Conservation (phyloP, 2,888 invertebrate genomes). For the Habrosyne pyritoides region DNA sequence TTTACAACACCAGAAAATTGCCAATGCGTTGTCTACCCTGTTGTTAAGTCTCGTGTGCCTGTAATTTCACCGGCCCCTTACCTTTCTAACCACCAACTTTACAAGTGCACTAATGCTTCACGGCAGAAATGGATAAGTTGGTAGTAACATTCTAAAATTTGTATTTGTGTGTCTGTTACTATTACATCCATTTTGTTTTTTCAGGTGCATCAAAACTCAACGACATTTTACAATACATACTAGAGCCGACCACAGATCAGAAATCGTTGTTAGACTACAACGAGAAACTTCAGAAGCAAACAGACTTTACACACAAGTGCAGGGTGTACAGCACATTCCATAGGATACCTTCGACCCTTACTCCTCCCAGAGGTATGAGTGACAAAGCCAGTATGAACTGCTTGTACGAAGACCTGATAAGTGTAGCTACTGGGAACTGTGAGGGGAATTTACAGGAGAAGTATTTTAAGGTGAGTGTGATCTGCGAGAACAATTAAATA, state of each 20-base stretch:
- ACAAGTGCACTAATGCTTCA: no score
- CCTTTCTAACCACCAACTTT: no score
- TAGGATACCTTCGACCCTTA: constrained; percentile 45
- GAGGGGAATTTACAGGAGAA: constrained; percentile 28
- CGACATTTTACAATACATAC: constrained; percentile 49
- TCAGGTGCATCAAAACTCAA: constrained; percentile 49
- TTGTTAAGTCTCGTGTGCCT: no score
- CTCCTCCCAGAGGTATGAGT: constrained; percentile 16
- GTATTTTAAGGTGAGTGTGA: constrained; percentile 57
- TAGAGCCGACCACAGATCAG: constrained; percentile 46
- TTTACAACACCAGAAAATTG: no score
- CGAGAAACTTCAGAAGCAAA: constrained; percentile 58
- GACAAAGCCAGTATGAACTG: constrained; percentile 34
- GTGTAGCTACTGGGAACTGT: constrained; percentile 38
- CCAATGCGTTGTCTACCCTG: no score
- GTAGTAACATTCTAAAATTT: no score
- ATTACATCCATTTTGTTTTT: background rate
- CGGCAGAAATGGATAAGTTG: no score
- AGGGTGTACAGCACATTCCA: constrained; percentile 63
- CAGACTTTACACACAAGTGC: constrained; percentile 53
- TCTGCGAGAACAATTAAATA: no score
- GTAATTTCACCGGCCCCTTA: no score
- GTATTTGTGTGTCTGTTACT: no score
- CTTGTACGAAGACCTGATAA: constrained; percentile 55
- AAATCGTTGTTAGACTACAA: constrained; percentile 60